phyloP scores from a whole-genome alignment of 2,888 invertebrate species.

The Meganola albula region DNA sequence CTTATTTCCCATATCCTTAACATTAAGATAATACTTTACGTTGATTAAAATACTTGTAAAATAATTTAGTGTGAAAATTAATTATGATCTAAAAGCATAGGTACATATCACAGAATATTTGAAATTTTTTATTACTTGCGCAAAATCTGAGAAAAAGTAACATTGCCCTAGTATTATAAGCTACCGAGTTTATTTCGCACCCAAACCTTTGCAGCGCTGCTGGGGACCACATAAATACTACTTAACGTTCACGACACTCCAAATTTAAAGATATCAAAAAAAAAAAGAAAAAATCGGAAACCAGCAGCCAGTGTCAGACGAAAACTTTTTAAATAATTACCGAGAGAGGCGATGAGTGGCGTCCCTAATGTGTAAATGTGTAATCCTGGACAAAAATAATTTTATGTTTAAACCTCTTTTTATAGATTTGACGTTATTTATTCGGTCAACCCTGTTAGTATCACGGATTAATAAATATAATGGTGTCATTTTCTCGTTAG shows the following conservation, averaged over 20 bases:
- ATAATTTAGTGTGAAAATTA: too few relatives aligned
- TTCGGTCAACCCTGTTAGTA: conserved; percentile 45
- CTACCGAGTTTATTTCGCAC: conserved; percentile 42
- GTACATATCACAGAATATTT: too few relatives aligned
- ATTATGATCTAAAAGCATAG: too few relatives aligned
- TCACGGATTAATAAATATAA: conserved; percentile 25
- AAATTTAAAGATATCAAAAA: conserved; percentile 53
- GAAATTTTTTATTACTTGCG: too few relatives aligned
- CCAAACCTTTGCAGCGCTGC: conserved; percentile 53
- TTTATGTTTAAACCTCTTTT: conserved; percentile 65
- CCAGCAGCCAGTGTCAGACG: conserved; percentile 31
- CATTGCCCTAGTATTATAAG: conserved; percentile 9
- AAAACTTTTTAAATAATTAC: conserved; percentile 65
- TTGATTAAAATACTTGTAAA: too few relatives aligned
- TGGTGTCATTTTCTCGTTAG: conserved; percentile 41
- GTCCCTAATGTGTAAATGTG: conserved; percentile 71
- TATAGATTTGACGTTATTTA: conserved; percentile 71
- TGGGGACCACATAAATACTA: conserved; percentile 75
- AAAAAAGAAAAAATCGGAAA: conserved; percentile 33
- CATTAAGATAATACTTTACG: too few relatives aligned
- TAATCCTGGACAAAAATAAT: conserved; percentile 48
- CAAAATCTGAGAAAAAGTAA: background rate
- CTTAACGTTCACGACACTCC: conserved; percentile 65
- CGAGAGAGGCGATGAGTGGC: conserved; percentile 61
- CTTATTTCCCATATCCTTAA: too few relatives aligned